Conservation (phyloP, 35 echinoderm and acorn worm species). For the Lytechinus variegatus region DNA sequence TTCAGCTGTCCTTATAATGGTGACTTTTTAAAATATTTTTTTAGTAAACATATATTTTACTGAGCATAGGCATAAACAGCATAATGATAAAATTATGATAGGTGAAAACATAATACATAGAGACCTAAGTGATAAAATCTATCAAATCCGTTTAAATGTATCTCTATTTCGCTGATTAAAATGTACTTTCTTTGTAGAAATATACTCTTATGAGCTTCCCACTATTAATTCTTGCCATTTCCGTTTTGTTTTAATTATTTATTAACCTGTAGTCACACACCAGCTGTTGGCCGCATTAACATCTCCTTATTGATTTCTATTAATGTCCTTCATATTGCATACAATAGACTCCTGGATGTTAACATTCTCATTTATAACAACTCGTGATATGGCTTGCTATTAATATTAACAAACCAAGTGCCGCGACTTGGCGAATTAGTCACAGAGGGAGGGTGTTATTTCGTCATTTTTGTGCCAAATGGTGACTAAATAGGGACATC, state of each 20-base stretch:
- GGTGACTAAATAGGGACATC: neutral
- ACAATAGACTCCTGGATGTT: neutral
- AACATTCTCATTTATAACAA: neutral
- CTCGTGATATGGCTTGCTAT: neutral
- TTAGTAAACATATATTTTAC: too few relatives aligned
- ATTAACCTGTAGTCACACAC: neutral
- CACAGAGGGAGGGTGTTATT: neutral
- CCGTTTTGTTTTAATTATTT: neutral
- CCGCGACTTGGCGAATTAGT: neutral
- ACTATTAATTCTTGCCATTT: neutral
- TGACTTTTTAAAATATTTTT: too few relatives aligned
- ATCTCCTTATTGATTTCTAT: neutral
- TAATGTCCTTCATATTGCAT: neutral
- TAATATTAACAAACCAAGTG: conserved; percentile 6
- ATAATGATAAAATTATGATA: too few relatives aligned
- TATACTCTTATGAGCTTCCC: neutral
- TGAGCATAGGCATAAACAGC: too few relatives aligned
- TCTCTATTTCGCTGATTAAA: too few relatives aligned
- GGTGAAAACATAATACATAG: too few relatives aligned
- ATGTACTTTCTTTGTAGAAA: neutral
- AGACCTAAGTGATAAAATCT: too few relatives aligned
- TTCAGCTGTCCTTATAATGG: too few relatives aligned
- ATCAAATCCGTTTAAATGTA: too few relatives aligned
- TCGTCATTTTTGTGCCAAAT: neutral
- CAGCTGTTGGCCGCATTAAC: neutral